Percentiles rank a stretch among this genome's conserved stretches.
phyloP scores from a whole-genome alignment of 2,888 invertebrate species.

The Ypsolopha scabrella region DNA sequence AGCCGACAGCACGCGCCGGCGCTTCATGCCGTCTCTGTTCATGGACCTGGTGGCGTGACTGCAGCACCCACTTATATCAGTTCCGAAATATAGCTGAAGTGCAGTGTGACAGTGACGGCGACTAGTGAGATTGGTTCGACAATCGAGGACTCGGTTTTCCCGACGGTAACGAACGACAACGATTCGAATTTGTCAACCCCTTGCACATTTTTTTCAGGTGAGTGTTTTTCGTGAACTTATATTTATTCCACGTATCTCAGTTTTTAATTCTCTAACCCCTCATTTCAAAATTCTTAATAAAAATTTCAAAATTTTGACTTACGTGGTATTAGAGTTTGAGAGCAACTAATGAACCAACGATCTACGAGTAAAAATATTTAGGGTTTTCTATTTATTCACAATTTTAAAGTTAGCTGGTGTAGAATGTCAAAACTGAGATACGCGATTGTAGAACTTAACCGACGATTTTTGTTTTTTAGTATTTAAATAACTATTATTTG shows the following conservation, averaged over 20 bases:
- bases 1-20: conserved; percentile 29
- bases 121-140: neutral
- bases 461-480: too few relatives aligned
- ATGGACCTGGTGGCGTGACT: conserved; percentile 32
- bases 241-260: neutral
- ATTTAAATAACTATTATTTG: too few relatives aligned
- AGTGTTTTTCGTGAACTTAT: neutral
- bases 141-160: neutral
- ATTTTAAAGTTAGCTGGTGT: neutral
- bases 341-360: too few relatives aligned
- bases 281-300: too few relatives aligned
- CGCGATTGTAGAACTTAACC: too few relatives aligned
- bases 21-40: conserved; percentile 13
- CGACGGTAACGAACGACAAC: neutral
- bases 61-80: conserved; percentile 15
- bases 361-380: too few relatives aligned
- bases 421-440: too few relatives aligned
- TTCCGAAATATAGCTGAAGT: conserved; percentile 43
- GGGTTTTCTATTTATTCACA: neutral
- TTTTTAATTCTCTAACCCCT: too few relatives aligned
- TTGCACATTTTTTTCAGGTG: conserved; percentile 1
- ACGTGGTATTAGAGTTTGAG: too few relatives aligned
- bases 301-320: too few relatives aligned
- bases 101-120: conserved; percentile 35
- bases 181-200: neutral